Evolutionary conservation across 2,113 vertebrate species (phyloP), one percentile per base, ranked within the genome.

Genomic region (Cervus canadensis): DNA sequence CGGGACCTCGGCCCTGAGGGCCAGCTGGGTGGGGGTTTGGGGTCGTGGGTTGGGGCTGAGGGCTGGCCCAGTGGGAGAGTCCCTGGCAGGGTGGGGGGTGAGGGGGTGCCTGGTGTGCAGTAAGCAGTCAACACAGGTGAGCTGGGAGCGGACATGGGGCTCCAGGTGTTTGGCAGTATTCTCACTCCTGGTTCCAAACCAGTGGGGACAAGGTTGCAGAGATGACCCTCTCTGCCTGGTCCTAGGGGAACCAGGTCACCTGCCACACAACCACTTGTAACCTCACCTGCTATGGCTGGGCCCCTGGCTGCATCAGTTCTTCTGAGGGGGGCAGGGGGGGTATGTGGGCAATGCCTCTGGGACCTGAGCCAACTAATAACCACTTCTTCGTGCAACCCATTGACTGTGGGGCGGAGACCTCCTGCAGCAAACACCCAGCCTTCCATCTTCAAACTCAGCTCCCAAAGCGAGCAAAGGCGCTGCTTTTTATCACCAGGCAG

Each of bases 21-120:
- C 87, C 81, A 64, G 67, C 54, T 33, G 7, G 16, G 11, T 16
- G 30, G 33, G 16, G 79, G 40, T 8, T 30, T 19, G 25, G 36
- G 59, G 48, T 28, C 16, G 0, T 15, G 71, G 40, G 57, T n/a
- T 43, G 3, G n/a, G 74, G 26, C 59, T 3, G 56, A 67, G 43
- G 16, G 50, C 79, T 54, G 36, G 87, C 87, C 33, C 8, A 16
- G 54, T 62, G 17, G 21, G 64, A 48, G 59, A 48, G 30, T 45
- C 82, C 43, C 0, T 5, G 15, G 74, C 23, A 6, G 62, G 60
- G 25, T 0, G 0, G 12, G 74, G n/a, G 7, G 5, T 40, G 11
- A 26, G 9, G 36, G 3, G 50, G 6, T 67, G 45, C 78, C 28
- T 60, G 62, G 43, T 17, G 0, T 10, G 3, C 30, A 15, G 14